These are phyloP conservation scores for Drosophila suboccidentalis DNA, from an alignment of 2,888 invertebrate species.

Conservation along the genomic window DNA sequence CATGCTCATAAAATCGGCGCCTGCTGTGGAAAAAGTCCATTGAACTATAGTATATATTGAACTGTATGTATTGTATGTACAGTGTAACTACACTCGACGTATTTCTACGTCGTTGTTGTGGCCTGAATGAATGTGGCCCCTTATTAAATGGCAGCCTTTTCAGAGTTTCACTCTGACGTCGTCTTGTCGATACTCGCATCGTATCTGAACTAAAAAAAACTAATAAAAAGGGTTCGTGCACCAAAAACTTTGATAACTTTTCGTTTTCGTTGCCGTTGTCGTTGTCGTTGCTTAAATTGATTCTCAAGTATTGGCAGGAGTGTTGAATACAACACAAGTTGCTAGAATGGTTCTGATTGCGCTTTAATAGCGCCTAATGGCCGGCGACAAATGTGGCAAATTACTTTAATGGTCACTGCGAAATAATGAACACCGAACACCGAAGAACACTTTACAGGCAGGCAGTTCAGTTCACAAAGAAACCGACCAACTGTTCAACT, in stretches of 20 bases:
- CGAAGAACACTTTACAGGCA: conserved; percentile 25
- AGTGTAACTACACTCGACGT: conserved; percentile 33
- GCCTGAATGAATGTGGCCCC: conserved; percentile 45
- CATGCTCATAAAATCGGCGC: conserved; percentile 32
- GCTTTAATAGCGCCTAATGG: conserved; percentile 78
- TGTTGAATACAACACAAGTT: conserved; percentile 15
- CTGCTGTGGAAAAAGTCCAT: conserved; percentile 50
- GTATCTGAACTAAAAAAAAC: conserved; percentile 39
- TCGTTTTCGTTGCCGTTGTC: conserved; percentile 39
- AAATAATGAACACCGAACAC: conserved; percentile 71
- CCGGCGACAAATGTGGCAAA: conserved; percentile 79
- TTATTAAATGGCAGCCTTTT: conserved; percentile 10
- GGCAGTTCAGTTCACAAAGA: conserved; percentile 10
- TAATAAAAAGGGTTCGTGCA: conserved; percentile 69
- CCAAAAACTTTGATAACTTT: conserved; percentile 56
- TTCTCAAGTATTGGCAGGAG: conserved; percentile 51
- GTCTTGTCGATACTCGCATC: conserved; percentile 36
- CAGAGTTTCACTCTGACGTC: conserved; percentile 3
- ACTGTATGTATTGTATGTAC: conserved; percentile 6
- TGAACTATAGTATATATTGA: conserved; percentile 45
- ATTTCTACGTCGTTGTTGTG: conserved; percentile 32
- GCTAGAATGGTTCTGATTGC: conserved; percentile 64
- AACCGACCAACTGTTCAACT: conserved; percentile 15
- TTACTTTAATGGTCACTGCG: conserved; percentile 73
- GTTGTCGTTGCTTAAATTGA: conserved; percentile 57